Conservation (phyloP, 2,113 vertebrate genomes). For the Gnathonemus longibarbis region DNA sequence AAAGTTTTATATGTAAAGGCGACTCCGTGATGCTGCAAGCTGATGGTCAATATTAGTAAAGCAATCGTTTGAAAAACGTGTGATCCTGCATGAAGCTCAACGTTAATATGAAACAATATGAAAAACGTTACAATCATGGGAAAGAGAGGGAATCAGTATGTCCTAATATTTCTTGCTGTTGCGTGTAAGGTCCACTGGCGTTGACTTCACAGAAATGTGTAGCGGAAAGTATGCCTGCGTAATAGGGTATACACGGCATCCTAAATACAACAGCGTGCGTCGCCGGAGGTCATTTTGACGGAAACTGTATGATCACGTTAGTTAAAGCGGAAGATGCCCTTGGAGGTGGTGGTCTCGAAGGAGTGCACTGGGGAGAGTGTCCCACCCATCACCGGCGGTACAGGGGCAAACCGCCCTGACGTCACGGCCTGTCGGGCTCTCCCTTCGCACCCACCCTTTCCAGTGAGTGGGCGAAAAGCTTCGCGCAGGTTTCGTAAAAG, state of each 20-base stretch:
- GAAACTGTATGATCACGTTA: background rate
- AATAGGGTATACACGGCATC: background rate
- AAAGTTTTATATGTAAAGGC: background rate
- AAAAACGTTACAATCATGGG: background rate
- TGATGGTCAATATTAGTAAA: background rate
- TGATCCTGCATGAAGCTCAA: background rate
- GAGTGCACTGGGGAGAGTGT: background rate
- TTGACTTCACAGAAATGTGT: constrained; percentile 2
- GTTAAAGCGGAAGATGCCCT: background rate
- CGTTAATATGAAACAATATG: background rate
- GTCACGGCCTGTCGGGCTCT: constrained; percentile 14
- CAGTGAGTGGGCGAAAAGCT: constrained; percentile 18
- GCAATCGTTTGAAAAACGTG: background rate
- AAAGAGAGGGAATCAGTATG: background rate
- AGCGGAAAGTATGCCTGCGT: background rate
- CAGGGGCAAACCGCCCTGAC: constrained; percentile 11
- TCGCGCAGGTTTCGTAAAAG: constrained; percentile 18
- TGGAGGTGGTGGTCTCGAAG: background rate
- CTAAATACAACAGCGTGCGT: background rate
- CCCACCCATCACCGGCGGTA: background rate
- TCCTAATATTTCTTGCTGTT: background rate
- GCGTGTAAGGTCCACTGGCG: background rate
- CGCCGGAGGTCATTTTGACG: background rate
- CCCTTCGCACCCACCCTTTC: constrained; percentile 10
- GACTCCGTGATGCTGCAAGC: no score